Percentiles rank a stretch among this genome's conserved stretches.
These are phyloP conservation scores for Dasyprocta punctata DNA, from an alignment of 2,113 vertebrate species.

Conservation along the genomic window DNA sequence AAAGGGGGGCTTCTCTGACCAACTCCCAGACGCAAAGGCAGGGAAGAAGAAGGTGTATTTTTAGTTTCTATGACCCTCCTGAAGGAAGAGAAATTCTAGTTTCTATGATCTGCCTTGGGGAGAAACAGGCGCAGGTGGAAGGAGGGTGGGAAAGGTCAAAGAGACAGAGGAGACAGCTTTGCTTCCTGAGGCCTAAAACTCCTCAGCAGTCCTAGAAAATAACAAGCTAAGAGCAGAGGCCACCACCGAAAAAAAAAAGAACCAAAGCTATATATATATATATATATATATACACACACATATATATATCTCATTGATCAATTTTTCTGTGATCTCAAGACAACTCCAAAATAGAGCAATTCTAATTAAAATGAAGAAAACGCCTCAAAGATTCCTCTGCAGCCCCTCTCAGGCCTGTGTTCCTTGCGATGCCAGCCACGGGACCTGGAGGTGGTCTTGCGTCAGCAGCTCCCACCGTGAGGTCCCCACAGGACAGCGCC, in stretches of 20 bases:
- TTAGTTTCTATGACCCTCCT: background rate
- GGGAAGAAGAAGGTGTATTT: background rate
- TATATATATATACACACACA: background rate
- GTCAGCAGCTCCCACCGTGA: background rate
- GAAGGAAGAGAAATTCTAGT: background rate
- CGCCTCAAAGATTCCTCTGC: too few species aligned
- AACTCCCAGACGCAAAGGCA: background rate
- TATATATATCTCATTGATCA: too few species aligned
- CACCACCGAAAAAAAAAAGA: background rate
- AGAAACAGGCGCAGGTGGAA: background rate
- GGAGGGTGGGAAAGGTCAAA: background rate
- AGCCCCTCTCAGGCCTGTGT: background rate
- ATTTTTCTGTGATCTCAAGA: background rate
- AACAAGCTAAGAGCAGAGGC: background rate
- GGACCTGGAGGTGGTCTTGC: background rate
- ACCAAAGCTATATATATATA: background rate
- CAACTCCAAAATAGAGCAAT: background rate
- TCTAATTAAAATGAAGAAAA: background rate
- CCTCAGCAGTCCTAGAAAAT: background rate
- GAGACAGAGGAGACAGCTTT: too few species aligned
- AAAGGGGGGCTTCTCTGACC: background rate
- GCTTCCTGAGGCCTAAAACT: background rate
- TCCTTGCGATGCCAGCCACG: background rate
- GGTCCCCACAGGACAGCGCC: background rate
- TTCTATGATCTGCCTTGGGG: background rate